Percentiles rank a stretch among this genome's conserved stretches.
These are phyloP conservation scores for Stenopsyche tienmushanensis DNA, from an alignment of 1,140 invertebrate genomes.

Conservation along the genomic window DNA sequence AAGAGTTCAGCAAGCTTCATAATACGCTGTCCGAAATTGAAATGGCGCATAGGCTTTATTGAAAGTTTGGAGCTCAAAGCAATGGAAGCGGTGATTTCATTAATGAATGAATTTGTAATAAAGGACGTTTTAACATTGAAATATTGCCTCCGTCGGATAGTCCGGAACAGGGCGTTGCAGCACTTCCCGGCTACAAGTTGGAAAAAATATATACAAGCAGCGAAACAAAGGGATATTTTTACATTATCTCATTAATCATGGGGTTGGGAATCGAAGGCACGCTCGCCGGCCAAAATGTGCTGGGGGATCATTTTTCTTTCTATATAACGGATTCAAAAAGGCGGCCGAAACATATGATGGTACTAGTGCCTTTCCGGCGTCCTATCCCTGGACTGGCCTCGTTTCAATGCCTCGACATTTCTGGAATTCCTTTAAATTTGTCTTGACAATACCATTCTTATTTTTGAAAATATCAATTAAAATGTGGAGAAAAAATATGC, in stretches of 20 bases:
- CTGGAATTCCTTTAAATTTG: too few relatives aligned
- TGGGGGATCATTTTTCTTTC: constrained; percentile 22
- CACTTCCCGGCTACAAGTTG: background rate
- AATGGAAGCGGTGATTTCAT: background rate
- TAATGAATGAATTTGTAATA: constrained; percentile 11
- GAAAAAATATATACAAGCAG: constrained; percentile 1
- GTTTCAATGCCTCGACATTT: too few relatives aligned
- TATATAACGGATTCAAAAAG: too few relatives aligned
- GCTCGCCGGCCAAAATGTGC: constrained; percentile 11
- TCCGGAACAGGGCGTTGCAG: background rate
- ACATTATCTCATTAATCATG: constrained; percentile 19
- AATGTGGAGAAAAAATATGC: too few relatives aligned
- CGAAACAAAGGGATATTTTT: constrained; percentile 14
- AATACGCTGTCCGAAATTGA: too few relatives aligned
- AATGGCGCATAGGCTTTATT: background rate
- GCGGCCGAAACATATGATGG: too few relatives aligned
- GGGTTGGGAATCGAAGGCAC: constrained; percentile 14
- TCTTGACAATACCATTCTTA: too few relatives aligned
- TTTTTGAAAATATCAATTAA: too few relatives aligned
- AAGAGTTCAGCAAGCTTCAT: too few relatives aligned
- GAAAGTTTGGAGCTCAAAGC: background rate
- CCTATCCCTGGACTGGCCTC: too few relatives aligned
- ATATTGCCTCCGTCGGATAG: background rate
- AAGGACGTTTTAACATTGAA: background rate
- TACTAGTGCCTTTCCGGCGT: too few relatives aligned